Evolutionary conservation across 2,113 vertebrate genomes (phyloP).

Genomic region (Nycticebus coucang): DNA sequence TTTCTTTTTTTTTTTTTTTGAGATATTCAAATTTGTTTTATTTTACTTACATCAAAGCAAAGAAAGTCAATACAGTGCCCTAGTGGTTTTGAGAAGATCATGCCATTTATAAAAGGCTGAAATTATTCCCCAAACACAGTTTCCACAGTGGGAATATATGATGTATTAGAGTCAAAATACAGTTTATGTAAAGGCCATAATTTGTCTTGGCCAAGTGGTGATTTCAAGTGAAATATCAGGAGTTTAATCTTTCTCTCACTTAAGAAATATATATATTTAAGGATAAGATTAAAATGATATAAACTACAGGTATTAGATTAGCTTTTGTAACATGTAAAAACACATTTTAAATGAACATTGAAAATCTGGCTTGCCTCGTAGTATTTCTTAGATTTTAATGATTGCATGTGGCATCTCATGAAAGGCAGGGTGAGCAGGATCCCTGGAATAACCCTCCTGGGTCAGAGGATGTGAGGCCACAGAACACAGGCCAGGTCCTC

Average conservation of each 20-base stretch:
- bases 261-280: constrained; percentile 32
- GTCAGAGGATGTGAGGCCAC: background rate
- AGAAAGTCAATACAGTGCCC: too few species aligned
- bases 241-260: background rate
- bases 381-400: background rate
- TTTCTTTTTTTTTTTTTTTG: too few species aligned
- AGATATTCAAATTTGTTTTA: too few species aligned
- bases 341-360: background rate
- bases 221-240: constrained; percentile 44
- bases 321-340: constrained; percentile 1
- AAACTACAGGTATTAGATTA: background rate
- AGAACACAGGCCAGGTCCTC: background rate
- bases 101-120: background rate
- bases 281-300: background rate
- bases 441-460: background rate
- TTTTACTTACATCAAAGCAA: too few species aligned
- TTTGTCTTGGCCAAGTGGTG: background rate
- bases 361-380: background rate
- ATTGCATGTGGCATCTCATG: background rate
- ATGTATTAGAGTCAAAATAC: background rate
- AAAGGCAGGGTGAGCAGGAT: background rate
- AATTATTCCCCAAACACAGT: constrained; percentile 23
- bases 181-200: constrained; percentile 22
- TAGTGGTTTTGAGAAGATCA: background rate
- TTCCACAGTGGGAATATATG: background rate